Percentiles rank a stretch among this genome's conserved stretches.
Evolutionary conservation across 2,888 invertebrate species (phyloP).

Genomic region (Drosophila recens): DNA sequence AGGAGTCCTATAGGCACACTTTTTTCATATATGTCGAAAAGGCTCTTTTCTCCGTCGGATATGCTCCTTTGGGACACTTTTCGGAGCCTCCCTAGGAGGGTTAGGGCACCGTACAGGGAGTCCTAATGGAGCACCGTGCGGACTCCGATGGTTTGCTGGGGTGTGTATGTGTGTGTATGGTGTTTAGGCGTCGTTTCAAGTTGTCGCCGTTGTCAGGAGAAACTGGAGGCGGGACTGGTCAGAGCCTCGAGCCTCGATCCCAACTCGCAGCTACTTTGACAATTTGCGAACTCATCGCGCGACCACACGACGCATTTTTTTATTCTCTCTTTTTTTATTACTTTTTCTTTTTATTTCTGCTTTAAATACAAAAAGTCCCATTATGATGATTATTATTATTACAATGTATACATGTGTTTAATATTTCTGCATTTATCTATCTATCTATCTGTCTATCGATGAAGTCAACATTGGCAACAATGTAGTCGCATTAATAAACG

Average conservation of each 20-base stretch:
- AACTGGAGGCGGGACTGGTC: slow-evolving; percentile 50
- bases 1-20: too few relatives aligned
- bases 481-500: slow-evolving; percentile 61
- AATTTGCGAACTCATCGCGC: slow-evolving; percentile 60
- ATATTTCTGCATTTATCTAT: slow-evolving; percentile 33
- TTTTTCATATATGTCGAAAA: too few relatives aligned
- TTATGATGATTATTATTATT: slow-evolving; percentile 53
- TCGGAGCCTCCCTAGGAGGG: too few relatives aligned
- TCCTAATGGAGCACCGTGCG: too few relatives aligned
- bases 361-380: slow-evolving; percentile 36
- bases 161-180: slow-evolving; percentile 14
- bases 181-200: slow-evolving; percentile 60
- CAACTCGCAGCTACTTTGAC: slow-evolving; percentile 45
- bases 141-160: too few relatives aligned
- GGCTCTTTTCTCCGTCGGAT: too few relatives aligned
- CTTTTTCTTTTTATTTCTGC: background rate
- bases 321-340: background rate
- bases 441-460: slow-evolving; percentile 23
- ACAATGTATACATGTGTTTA: slow-evolving; percentile 39
- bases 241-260: slow-evolving; percentile 21
- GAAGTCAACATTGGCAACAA: slow-evolving; percentile 52
- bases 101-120: too few relatives aligned
- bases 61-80: too few relatives aligned
- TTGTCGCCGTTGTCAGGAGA: slow-evolving; percentile 56
- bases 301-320: slow-evolving; percentile 25